Evolutionary conservation across 2,888 invertebrate genomes (phyloP), one percentile per base, ranked within the genome.

Genomic region (Drosophila stalkeri): DNA sequence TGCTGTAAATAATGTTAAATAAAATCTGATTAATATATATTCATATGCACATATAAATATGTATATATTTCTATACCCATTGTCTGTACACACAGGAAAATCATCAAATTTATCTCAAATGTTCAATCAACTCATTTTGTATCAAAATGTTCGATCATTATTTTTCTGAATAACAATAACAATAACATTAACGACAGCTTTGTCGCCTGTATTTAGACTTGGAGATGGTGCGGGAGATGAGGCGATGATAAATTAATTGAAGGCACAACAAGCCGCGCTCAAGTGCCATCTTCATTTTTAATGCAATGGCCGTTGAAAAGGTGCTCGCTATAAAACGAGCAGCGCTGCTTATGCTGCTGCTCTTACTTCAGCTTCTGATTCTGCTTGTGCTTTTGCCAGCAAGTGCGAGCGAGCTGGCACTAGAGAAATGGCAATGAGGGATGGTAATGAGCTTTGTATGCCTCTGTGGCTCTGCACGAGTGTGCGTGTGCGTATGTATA

Each of bases 271-370:
- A 72, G 72, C 55, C 47, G 64, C 72, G 72, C 72, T 72, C 72
- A 60, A 72, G 72, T 51, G 56, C 39, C 76, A 76, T 76, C 74
- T 73, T 76, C 73, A 76, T 61, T 60, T 60, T 64, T 75, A 73
- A 77, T 77, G 76, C 70, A 76, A 67, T 76, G 64, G 68, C 78
- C 78, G 62, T 68, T 77, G 44, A 77, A 77, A 77, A 77, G 80
- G 80, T 77, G 77, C 65, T 75, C 59, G 77, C 75, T 79, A 79
- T 79, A 66, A 79, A 77, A 77, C 75, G 80, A 79, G 66, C 71
- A 75, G 72, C 62, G 75, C 67, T 61, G 72, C 49, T 49, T 47
- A 44, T 31, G 41, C 41, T 39, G 27, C 27, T 27, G 27, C 27
- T 27, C 27, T 27, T 27, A 6, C 16, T 39, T 16, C 12, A 3